Base-by-base conservation (phyloP, 2,888 invertebrate genomes). In the Scotopteryx bipunctaria region DNA sequence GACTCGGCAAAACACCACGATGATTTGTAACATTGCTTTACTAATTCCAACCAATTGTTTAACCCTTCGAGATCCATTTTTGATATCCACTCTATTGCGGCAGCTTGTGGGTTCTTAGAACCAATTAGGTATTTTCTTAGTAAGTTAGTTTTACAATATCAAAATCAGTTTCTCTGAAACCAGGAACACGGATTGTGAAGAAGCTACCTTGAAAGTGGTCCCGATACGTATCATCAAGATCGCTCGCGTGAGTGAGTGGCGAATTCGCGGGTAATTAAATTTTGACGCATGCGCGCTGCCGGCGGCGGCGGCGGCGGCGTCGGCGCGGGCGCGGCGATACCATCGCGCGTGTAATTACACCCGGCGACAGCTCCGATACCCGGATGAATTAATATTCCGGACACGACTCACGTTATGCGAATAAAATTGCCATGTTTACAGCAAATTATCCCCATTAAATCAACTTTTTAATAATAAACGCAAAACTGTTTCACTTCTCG, bases 261-360 rank as follows among this genome's bases (percentile, higher is more conserved):
- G 72, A 85, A 81, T 82, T 83, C 64, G 78, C 74, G 70, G 76
- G 71, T 84, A 83, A 85, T 86, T 84, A 83, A 83, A 80, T 83
- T 79, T 81, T 74, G 76, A 78, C 73, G 73, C 77, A 70, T 63
- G 62, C 64, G 59, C 60, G 56, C 63, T 69, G 71, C 69, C 69
- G 71, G 62, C 63, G 69, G 61, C 69, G 71, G 62, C 63, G 68
- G 66, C 64, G n/a, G 25, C 25, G 25, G 25, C n/a, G n/a, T n/a
- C n/a, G n/a, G n/a, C n/a, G 61, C 67, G 46, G 54, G 61, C 65
- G 63, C 67, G 59, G 61, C 64, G 83, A 83, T 83, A 80, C 59
- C 71, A 81, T 83, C 81, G 59, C 59, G 68, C 73, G 63, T 80
- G 77, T 81, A 79, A 81, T 81, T 76, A 71, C 71, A 57, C 69